These are phyloP conservation scores for Tamandua tetradactyla DNA, from an alignment of 2,797 vertebrate species.

Conservation along the genomic window DNA sequence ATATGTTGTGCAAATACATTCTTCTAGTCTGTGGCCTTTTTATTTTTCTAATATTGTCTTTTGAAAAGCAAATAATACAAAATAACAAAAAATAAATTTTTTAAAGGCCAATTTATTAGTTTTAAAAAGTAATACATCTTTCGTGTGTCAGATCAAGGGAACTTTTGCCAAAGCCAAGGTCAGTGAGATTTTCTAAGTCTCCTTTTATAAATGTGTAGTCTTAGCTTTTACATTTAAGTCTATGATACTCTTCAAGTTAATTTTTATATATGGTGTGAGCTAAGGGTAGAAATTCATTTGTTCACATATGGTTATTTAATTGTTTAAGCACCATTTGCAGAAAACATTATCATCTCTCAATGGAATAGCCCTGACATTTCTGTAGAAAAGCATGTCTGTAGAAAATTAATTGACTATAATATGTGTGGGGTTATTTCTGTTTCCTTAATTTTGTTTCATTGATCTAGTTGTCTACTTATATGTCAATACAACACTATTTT, in stretches of 20 bases:
- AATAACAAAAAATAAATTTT: too few relatives aligned
- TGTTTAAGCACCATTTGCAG: background rate
- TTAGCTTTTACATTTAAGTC: background rate
- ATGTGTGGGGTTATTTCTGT: background rate
- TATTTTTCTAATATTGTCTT: background rate
- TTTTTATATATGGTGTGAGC: background rate
- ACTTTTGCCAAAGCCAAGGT: background rate
- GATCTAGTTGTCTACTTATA: background rate
- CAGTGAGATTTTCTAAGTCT: background rate
- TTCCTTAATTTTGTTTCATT: background rate
- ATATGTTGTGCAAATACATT: background rate
- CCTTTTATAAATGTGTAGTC: background rate
- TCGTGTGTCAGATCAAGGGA: background rate
- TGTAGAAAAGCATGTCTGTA: background rate
- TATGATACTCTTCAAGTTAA: background rate
- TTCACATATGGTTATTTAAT: background rate
- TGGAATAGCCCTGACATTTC: background rate
- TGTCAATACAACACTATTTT: background rate
- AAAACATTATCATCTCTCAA: background rate
- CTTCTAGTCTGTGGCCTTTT: background rate
- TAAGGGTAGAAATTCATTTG: background rate
- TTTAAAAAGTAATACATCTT: background rate
- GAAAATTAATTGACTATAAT: background rate
- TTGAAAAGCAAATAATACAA: background rate
- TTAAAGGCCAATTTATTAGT: background rate